Evolutionary conservation across 2,797 vertebrate genomes (phyloP), one percentile per base, ranked within the genome.

Genomic region (Hypotaenidia philippensis): DNA sequence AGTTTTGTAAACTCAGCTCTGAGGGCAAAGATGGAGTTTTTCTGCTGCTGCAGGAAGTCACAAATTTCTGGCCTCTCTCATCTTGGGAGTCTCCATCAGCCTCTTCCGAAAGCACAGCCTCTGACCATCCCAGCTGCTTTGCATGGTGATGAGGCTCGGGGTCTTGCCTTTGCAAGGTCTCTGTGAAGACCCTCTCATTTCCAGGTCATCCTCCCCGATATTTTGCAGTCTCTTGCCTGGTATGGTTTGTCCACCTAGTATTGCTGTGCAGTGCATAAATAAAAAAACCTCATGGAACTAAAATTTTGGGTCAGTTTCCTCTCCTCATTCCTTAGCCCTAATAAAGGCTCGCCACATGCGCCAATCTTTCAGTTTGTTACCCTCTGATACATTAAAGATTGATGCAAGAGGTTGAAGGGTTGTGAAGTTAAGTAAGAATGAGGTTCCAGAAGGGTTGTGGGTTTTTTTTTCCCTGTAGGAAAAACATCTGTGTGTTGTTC

Each of bases 41-140:
- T 79, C 55, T 87, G 22, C 61, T 92, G 66, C 55, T 84, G 38
- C 18, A 41, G 59, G 38, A 65, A 90, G 55, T 79, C 47, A 87
- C 19, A 41, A 13, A 47, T 83, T 89, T 84, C 81, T 63, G 55
- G 4, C 25, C 40, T 89, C 20, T 29, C 14, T 3, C 25, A 9
- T 82, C 31, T 79, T n/a, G 40, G 47, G 18, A 75, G 19, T 47
- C 47, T 76, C 16, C 36, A 23, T 85, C 60, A 63, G 20, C 34
- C 21, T 60, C 44, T 93, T 34, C 4, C 68, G 66, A 12, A 70
- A 36, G 27, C 6, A 1, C 12, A 53, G 52, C 40, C 38, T 90
- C 31, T 76, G 49, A 38, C 26, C 83, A 17, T 59, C 32, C 32
- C 89, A 87, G 23, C n/a, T 94, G 49, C 36, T n/a, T 89, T 72